Base-by-base conservation (phyloP, 2,888 invertebrate species). In the Nomada ferruginata region DNA sequence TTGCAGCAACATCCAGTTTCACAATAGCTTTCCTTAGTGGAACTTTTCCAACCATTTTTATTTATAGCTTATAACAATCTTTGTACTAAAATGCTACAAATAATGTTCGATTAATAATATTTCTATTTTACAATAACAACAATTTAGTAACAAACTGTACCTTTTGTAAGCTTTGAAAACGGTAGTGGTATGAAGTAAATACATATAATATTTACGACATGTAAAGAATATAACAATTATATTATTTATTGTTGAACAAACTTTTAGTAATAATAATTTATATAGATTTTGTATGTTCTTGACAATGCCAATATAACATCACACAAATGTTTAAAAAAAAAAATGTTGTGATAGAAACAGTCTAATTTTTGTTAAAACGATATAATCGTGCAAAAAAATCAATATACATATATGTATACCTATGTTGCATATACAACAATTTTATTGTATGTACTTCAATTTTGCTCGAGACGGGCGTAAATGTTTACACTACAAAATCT, bases 1-100 rank as follows among this genome's bases (percentile, higher is more conserved):
- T 85, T 13, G 91, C 88, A 59, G 93, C 93, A n/a, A 82, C 69
- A 26, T 88, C 79, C 9, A 91, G 80, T 20, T 72, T 75, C 44
- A 82, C 70, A 13, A 90, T 76, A 23, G 85, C 78, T 80, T 88
- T 82, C 23, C 85, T 83, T 26, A 90, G 53, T 52, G 89, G 83
- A 75, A 87, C 79, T 79, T 83, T 87, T 52, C 88, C 89, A 69
- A 85, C 89, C 91, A 91, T 88, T 59, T 83, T 82, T 20, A 36
- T 68, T 59, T 47, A 11, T n/a, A 47, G 5, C 4, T 23, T 57
- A n/a, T 26, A 36, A 44, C 10, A 47, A 42, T 57, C 29, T 74
- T 65, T 64, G 18, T 23, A 20, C 10, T 53, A n/a, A 66, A 47
- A 50, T 10, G 23, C 18, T 59, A 15, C 23, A 73, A 60, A 59